Conservation (phyloP, 2,797 vertebrate species). For the Balearica regulorum region DNA sequence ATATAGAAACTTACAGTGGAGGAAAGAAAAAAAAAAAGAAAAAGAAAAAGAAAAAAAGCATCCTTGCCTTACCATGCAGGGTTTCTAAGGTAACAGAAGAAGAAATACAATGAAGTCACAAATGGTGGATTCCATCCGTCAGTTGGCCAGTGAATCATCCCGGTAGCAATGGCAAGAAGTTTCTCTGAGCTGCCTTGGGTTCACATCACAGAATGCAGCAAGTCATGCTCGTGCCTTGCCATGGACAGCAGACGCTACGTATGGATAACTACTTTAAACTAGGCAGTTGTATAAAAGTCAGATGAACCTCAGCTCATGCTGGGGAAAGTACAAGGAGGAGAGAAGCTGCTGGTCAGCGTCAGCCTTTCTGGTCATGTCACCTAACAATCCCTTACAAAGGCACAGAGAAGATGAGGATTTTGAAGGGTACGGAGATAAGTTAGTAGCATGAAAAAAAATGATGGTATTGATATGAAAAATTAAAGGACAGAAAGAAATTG, state of each 20-base stretch:
- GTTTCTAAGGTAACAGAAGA: background rate
- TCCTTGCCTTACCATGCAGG: background rate
- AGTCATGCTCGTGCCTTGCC: background rate
- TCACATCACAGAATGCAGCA: background rate
- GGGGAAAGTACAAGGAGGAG: background rate
- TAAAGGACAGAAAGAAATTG: background rate
- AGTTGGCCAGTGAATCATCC: background rate
- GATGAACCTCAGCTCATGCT: background rate
- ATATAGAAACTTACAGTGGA: background rate
- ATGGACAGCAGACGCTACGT: background rate
- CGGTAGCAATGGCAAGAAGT: background rate
- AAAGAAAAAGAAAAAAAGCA: no score
- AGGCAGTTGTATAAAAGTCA: background rate
- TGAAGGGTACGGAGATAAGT: accelerated
- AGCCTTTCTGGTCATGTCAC: background rate
- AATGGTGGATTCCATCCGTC: background rate
- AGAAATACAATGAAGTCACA: background rate
- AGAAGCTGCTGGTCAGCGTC: background rate
- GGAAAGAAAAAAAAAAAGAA: no score
- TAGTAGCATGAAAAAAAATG: background rate
- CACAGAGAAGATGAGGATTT: background rate
- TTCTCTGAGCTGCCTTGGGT: background rate
- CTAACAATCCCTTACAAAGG: background rate
- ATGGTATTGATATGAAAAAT: background rate
- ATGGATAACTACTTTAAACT: background rate